A percentile compares a stretch with the other conserved stretches of the same genome.
Evolutionary conservation across 2,888 invertebrate genomes (phyloP).

Genomic region (Hyalella azteca): DNA sequence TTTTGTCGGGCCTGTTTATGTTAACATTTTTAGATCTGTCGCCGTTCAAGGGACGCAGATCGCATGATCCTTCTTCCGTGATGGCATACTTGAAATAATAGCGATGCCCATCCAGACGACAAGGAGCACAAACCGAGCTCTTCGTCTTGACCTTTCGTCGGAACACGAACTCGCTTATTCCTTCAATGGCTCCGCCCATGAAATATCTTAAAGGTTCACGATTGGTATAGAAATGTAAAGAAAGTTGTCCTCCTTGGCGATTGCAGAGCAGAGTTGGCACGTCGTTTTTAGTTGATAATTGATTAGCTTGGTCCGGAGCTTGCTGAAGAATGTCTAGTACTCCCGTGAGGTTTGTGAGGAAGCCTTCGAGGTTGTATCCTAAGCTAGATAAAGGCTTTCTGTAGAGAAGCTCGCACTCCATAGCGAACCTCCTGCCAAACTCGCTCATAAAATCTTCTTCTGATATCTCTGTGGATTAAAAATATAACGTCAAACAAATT

Average conservation of each 20-base stretch:
- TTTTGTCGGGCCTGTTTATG: neutral
- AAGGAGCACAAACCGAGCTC: constrained; percentile 45
- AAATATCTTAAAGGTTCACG: constrained; percentile 52
- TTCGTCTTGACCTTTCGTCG: constrained; percentile 38
- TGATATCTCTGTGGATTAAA: constrained; percentile 65
- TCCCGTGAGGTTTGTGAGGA: constrained; percentile 84
- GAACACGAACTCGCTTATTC: constrained; percentile 51
- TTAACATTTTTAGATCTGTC: too few species aligned
- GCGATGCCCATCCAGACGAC: constrained; percentile 48
- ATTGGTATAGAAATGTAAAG: constrained; percentile 56
- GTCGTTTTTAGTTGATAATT: constrained; percentile 54
- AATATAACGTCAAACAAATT: too few species aligned
- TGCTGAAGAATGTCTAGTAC: constrained; percentile 72
- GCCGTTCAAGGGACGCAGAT: neutral
- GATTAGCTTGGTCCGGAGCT: constrained; percentile 42
- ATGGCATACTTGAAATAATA: constrained; percentile 56
- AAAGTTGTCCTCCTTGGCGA: constrained; percentile 43
- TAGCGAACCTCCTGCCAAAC: constrained; percentile 80
- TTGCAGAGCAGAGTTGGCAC: constrained; percentile 54
- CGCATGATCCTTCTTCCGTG: constrained; percentile 8
- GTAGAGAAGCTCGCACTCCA: constrained; percentile 73
- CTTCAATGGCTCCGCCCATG: constrained; percentile 54
- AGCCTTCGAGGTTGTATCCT: constrained; percentile 84
- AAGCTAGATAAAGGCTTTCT: constrained; percentile 83
- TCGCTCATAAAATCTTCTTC: constrained; percentile 72